Base-by-base conservation (phyloP, 2,113 vertebrate species). In the Empidonax traillii region DNA sequence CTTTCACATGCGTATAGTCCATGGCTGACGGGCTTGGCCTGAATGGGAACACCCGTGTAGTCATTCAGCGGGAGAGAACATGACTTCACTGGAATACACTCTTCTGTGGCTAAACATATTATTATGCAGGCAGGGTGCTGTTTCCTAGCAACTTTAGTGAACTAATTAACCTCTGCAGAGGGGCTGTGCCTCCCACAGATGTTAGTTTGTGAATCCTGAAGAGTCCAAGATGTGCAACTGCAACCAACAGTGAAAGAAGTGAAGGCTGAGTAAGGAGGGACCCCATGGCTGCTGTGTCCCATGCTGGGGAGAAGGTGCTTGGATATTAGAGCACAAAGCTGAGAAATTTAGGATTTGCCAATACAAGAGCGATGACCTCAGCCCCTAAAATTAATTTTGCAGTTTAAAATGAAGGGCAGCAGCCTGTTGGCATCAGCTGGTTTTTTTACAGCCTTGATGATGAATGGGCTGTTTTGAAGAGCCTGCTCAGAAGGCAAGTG, bases 81-180 rank as follows among this genome's bases (percentile, higher is more conserved):
- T 73, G 65, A 93, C 89, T 95, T 91, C 89, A 84, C 62, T 12
- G 2, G 43, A 67, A 89, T 58, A 71, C 87, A 66, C 74, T 91
- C 69, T 68, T 51, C 77, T 1, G 8, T 80, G 72, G 78, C 85
- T 85, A 76, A 92, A 65, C 30, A 5, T 47, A n/a, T 39, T 73
- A 39, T 39, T 88, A 51, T 86, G 65, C 68, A 69, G 87, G 63
- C 75, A 77, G 76, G 25, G 41, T 93, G 84, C 79, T 78, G 94
- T 90, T 86, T 77, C 92, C 92, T 94, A 83, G 94, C 87, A 95
- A 91, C 93, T 89, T 76, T 14, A 37, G 77, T 0, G 12, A 94
- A 76, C 61, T 84, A 47, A 94, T 94, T 87, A 88, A 95, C 90
- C 59, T 95, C 72, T 80, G 58, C 30, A 27, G 74, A 83, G 72